Evolutionary conservation across 2,797 vertebrate genomes (phyloP).

Genomic region (Loris lydekkerianus): DNA sequence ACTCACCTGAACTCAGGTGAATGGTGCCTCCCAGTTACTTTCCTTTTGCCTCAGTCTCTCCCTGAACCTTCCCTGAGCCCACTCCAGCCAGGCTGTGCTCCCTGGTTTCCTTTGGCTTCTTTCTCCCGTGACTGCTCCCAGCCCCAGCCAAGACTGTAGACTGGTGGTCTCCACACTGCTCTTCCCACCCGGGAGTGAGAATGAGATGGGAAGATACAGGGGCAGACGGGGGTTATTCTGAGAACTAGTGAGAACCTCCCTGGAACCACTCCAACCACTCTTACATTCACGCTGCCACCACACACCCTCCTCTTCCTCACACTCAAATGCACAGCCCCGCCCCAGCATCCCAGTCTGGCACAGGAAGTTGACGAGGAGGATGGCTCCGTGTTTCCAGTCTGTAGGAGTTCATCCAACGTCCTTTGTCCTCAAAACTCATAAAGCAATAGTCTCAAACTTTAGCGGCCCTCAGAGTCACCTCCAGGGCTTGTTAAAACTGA

Average conservation of each 20-base stretch:
- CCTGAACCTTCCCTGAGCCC: neutral
- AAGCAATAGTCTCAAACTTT: slow-evolving; percentile 2
- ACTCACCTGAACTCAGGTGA: neutral
- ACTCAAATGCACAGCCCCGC: neutral
- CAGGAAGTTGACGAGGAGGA: neutral
- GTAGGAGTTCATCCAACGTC: neutral
- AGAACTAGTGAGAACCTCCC: neutral
- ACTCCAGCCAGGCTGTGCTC: neutral
- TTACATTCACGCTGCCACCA: neutral
- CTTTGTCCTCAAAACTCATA: slow-evolving; percentile 6
- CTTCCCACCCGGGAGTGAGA: neutral
- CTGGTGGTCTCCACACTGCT: neutral
- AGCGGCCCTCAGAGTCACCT: neutral
- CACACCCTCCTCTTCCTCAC: neutral
- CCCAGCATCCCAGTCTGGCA: neutral
- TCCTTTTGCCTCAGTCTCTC: neutral
- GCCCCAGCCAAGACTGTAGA: neutral
- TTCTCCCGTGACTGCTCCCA: neutral
- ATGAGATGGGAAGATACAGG: neutral
- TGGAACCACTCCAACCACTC: too few relatives aligned
- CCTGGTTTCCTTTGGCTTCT: neutral
- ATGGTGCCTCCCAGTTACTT: neutral
- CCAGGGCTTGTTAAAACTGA: slow-evolving; percentile 9
- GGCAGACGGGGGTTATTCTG: neutral
- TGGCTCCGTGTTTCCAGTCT: neutral